phyloP scores from a whole-genome alignment of 2,888 invertebrate species.

The Synanthedon vespiformis region DNA sequence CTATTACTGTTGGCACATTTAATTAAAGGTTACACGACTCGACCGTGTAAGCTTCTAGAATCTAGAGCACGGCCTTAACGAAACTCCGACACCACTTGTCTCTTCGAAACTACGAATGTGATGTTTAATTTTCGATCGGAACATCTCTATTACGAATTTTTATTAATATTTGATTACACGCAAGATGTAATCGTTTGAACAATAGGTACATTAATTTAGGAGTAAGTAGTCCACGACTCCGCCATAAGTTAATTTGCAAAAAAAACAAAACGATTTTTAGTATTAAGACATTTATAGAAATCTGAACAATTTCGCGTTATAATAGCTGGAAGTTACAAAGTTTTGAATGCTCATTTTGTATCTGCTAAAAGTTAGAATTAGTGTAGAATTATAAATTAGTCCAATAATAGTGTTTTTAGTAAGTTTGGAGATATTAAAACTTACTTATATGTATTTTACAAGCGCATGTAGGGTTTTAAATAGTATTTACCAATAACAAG shows the following conservation, averaged over 20 bases:
- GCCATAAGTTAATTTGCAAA: constrained; percentile 56
- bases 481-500: constrained; percentile 6
- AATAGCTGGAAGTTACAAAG: constrained; percentile 8
- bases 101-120: constrained; percentile 31
- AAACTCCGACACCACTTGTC: constrained; percentile 59
- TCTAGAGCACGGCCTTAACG: constrained; percentile 57
- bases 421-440: neutral
- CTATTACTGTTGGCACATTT: constrained; percentile 55
- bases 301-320: constrained; percentile 3
- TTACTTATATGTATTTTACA: constrained; percentile 6
- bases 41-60: constrained; percentile 13
- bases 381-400: too few relatives aligned
- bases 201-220: constrained; percentile 29
- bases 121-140: constrained; percentile 40
- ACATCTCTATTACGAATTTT: constrained; percentile 40
- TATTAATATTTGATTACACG: constrained; percentile 24
- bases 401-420: constrained; percentile 10
- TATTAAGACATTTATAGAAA: constrained; percentile 7
- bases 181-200: constrained; percentile 28
- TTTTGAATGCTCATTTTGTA: constrained; percentile 38
- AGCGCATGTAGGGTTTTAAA: constrained; percentile 5
- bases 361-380: constrained; percentile 19
- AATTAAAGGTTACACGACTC: constrained; percentile 23
- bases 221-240: constrained; percentile 50
- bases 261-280: constrained; percentile 10